Conservation (phyloP, 2,888 invertebrate species). For the Coenonympha arcania region DNA sequence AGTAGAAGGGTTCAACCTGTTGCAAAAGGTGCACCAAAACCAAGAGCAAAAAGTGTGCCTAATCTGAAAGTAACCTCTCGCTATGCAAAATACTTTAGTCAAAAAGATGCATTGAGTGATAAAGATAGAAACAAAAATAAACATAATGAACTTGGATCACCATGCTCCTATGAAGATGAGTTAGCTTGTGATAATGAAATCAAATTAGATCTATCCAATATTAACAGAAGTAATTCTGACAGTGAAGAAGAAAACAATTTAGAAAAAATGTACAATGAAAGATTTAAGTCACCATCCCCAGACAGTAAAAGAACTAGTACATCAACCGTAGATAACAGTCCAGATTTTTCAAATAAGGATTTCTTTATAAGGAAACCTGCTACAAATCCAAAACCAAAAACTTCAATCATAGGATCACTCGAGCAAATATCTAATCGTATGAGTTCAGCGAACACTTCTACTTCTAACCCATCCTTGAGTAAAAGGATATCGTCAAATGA, state of each 20-base stretch:
- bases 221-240: constrained; percentile 33
- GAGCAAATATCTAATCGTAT: constrained; percentile 27
- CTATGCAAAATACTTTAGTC: constrained; percentile 70
- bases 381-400: constrained; percentile 21
- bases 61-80: constrained; percentile 65
- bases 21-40: constrained; percentile 37
- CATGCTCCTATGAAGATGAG: constrained; percentile 27
- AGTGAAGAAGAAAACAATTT: constrained; percentile 52
- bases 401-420: constrained; percentile 25
- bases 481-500: constrained; percentile 33
- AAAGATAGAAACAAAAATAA: constrained; percentile 38
- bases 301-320: constrained; percentile 39
- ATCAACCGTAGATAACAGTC: constrained; percentile 32
- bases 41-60: constrained; percentile 68
- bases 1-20: constrained; percentile 37
- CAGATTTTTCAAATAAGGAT: constrained; percentile 29
- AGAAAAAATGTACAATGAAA: constrained; percentile 58
- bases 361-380: constrained; percentile 49
- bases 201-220: constrained; percentile 25
- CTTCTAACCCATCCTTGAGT: constrained; percentile 44
- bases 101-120: constrained; percentile 57
- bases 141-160: constrained; percentile 29
- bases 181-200: constrained; percentile 32
- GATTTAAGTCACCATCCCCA: constrained; percentile 50
- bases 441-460: constrained; percentile 28